phyloP scores from a whole-genome alignment of 2,113 vertebrate genomes.

The Silurus meridionalis region DNA sequence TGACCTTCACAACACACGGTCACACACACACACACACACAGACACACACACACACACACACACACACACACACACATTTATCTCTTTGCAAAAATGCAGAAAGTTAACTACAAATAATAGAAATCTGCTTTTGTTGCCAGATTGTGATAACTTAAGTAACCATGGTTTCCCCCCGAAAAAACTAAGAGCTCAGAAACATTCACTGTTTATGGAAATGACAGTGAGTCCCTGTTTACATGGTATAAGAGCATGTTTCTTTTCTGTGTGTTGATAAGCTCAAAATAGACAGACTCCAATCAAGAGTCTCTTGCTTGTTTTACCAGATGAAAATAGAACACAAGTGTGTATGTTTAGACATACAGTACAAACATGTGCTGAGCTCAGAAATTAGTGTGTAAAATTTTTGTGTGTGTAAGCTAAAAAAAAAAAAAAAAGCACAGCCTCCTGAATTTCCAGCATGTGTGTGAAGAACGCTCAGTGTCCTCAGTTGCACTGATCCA shows the following conservation, averaged over 20 bases:
- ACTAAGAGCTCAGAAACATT: too few relatives aligned
- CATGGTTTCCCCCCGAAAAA: not conserved
- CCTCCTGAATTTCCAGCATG: not conserved
- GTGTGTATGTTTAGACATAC: not conserved
- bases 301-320: not conserved
- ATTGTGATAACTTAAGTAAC: not conserved
- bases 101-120: not conserved
- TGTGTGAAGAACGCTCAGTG: not conserved
- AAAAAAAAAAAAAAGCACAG: too few relatives aligned
- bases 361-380: not conserved
- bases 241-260: not conserved
- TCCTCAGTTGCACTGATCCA: not conserved
- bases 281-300: not conserved
- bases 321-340: not conserved
- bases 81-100: not conserved
- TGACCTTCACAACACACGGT: not conserved
- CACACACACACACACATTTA: not conserved
- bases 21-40: not conserved
- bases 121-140: not conserved
- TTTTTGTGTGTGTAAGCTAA: not conserved
- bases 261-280: not conserved
- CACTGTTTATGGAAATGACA: too few relatives aligned
- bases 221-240: not conserved
- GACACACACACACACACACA: not conserved
- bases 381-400: not conserved